phyloP scores from a whole-genome alignment of 1,140 invertebrate species.

The Olivierus martensii region DNA sequence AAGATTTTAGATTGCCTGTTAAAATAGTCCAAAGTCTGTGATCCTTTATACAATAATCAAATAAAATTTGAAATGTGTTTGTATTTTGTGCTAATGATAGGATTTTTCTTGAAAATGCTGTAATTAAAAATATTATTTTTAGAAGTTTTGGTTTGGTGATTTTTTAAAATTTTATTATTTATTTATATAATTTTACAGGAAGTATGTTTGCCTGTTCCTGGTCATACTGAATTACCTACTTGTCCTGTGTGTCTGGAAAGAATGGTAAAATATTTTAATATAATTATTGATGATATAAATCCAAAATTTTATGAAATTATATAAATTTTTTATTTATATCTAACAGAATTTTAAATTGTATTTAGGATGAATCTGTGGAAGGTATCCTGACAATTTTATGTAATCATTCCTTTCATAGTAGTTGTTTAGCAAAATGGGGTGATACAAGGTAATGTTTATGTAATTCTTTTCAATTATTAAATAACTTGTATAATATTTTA shows the following conservation, averaged over 20 bases:
- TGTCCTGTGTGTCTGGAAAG: conserved; percentile 94
- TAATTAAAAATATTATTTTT: too few species aligned
- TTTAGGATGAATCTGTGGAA: conserved; percentile 91
- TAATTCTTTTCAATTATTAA: background rate
- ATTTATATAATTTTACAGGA: conserved; percentile 30
- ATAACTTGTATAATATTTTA: background rate
- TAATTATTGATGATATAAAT: too few species aligned
- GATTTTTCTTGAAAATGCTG: too few species aligned
- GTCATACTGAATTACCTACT: conserved; percentile 88
- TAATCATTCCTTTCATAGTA: conserved; percentile 94
- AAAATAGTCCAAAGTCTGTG: too few species aligned
- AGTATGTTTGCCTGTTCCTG: conserved; percentile 40
- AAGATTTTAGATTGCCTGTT: too few species aligned
- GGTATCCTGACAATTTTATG: conserved; percentile 95
- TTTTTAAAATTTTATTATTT: too few species aligned
- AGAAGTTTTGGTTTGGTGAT: too few species aligned
- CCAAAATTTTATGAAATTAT: background rate
- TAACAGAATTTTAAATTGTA: conserved; percentile 2
- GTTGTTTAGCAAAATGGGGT: conserved; percentile 88
- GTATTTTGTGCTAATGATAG: too few species aligned
- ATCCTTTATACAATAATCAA: too few species aligned
- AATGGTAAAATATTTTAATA: conserved; percentile 32
- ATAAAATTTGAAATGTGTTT: too few species aligned
- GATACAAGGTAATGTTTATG: conserved; percentile 16
- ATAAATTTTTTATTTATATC: background rate